Base-by-base conservation (phyloP, 2,888 invertebrate species). In the Pandemis corylana region DNA sequence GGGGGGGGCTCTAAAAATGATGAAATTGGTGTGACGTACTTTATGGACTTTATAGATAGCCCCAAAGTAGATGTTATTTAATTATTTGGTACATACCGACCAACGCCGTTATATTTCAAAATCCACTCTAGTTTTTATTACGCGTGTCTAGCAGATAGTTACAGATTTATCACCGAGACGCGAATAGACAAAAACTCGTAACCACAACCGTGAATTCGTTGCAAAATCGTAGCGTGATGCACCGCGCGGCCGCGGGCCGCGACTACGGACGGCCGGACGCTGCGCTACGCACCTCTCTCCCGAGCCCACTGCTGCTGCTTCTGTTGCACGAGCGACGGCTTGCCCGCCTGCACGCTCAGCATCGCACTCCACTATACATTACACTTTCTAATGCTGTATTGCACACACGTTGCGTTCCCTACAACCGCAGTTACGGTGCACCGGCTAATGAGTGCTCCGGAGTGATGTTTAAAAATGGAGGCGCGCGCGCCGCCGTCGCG, bases 261-360 rank as follows among this genome's bases (percentile, higher is more conserved):
- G 67, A 72, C 62, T 72, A 59, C 71, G 51, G 53, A 36, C 74
- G 65, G 68, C 28, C 70, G 67, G 71, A 65, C 72, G 76, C 78
- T 90, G 91, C 93, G 86, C 78, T 90, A 92, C 93, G 86, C 95
- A 98, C 98, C 98, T 96, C 96, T 96, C 95, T 99, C 98, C 90
- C 96, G 96, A 82, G 98, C 98, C 98, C 98, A 98, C 96, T 99
- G 98, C 85, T 97, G 95, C 90, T 97, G 97, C 93, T 98, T 98
- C 93, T 97, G 96, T 95, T 98, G 98, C 84, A 98, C 95, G 87
- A 98, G 94, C 79, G 97, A 96, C 82, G 91, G 91, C 87, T 93
- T 93, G 88, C 91, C 90, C 74, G 67, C 66, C 70, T 75, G 71
- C 87, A 94, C 93, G 80, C 94, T 90, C 92, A 94, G 90, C 94